Conservation (phyloP, 2,888 invertebrate species). For the Seira musarum region DNA sequence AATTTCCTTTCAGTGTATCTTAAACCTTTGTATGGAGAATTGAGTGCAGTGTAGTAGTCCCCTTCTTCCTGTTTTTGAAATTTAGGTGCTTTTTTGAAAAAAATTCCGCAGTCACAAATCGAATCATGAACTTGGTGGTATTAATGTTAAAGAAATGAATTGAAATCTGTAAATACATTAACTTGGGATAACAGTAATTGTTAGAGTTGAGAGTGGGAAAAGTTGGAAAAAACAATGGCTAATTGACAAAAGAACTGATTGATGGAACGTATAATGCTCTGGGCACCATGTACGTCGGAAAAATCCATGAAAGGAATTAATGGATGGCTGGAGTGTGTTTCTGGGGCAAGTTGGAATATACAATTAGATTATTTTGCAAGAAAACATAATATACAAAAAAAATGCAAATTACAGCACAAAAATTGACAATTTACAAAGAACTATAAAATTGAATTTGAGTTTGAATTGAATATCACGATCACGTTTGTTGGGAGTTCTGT, state of each 20-base stretch:
- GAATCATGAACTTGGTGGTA: background rate
- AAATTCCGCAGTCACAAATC: background rate
- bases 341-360: conserved; percentile 57
- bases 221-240: too few species aligned
- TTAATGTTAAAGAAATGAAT: background rate
- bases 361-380: conserved; percentile 19
- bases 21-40: too few species aligned
- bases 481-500: conserved; percentile 17
- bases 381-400: too few species aligned
- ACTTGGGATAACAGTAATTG: background rate
- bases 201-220: background rate
- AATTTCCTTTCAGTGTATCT: background rate
- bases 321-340: conserved; percentile 61
- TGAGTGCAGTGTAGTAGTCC: background rate
- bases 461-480: too few species aligned
- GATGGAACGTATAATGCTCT: conserved; percentile 47
- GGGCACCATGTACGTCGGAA: conserved; percentile 61
- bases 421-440: too few species aligned
- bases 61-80: background rate
- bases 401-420: too few species aligned
- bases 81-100: background rate
- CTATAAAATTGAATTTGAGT: background rate
- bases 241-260: conserved; percentile 10
- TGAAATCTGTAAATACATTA: background rate
- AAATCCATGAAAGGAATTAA: conserved; percentile 47